Base-by-base conservation (phyloP, 2,113 vertebrate genomes). In the Naja naja region DNA sequence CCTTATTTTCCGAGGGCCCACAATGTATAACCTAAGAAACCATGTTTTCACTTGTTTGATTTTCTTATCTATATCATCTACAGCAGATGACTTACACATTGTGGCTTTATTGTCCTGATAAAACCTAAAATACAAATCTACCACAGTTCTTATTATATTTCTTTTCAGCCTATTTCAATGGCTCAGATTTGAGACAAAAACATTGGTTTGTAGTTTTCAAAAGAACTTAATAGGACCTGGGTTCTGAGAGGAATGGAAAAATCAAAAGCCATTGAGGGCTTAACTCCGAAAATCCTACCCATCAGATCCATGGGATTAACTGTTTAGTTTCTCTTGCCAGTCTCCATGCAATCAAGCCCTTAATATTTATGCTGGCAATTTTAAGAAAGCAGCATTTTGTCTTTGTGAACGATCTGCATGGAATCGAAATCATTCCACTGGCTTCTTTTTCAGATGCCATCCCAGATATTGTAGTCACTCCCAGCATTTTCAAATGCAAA, bases 381-480 rank as follows among this genome's bases (percentile, higher is more conserved):
- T 95, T 93, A 92, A 93, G 94, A 95, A 95, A 91, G 55, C 54
- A 92, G 87, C 52, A 90, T 0, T 1, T 88, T 5, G 52, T 30
- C 94, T 92, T 89, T 97, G 96, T 94, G 30, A 95, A 93, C 43
- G 90, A 93, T 93, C 91, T 90, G 54, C 30, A n/a, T 94, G 93
- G 91, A 96, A 93, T 89, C 27, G 74, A 22, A 95, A 69, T 90
- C 91, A 91, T 94, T 96, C 94, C 92, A 95, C 94, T 93, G 90
- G 87, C 58, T 16, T 54, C 94, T 94, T 96, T 92, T 92, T 14
- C 45, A 91, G 0, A 91, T 94, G 91, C 95, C 95, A 95, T 95
- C 93, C 97, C 96, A 96, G 74, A 89, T n/a, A 93, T 22, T 94
- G 81, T 34, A 47, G 89, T 87, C 16, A 92, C 93, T 88, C 45